Conservation (phyloP, 1,140 invertebrate genomes). For the Drosophila virilis region DNA sequence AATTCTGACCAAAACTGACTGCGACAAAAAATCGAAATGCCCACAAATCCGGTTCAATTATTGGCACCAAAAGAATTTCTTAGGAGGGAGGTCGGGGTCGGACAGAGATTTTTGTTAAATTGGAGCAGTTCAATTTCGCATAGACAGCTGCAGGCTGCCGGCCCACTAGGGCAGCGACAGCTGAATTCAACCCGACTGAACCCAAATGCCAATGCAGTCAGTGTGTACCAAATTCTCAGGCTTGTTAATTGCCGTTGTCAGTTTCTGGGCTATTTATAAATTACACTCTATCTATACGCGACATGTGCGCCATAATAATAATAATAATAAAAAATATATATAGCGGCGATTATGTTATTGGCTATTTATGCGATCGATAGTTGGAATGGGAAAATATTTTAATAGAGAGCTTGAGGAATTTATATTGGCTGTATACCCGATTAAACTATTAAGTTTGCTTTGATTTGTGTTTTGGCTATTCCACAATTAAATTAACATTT, state of each 20-base stretch:
- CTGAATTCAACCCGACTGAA: conserved; percentile 21
- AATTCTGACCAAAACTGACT: conserved; percentile 66
- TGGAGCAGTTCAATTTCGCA: conserved; percentile 75
- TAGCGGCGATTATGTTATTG: conserved; percentile 5
- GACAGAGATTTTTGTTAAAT: conserved; percentile 72
- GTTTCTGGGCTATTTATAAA: conserved; percentile 75
- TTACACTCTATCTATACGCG: conserved; percentile 2
- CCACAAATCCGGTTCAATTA: conserved; percentile 75
- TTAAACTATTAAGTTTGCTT: conserved; percentile 2
- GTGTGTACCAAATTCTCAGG: conserved; percentile 68
- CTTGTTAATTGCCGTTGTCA: conserved; percentile 79
- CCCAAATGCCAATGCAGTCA: conserved; percentile 60
- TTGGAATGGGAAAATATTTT: neutral
- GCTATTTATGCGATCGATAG: conserved; percentile 14
- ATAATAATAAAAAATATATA: conserved; percentile 16
- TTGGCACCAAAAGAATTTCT: conserved; percentile 65
- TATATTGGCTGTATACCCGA: neutral
- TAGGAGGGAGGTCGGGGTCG: neutral
- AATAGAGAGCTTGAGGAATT: neutral
- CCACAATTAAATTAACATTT: conserved; percentile 44
- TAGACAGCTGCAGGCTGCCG: conserved; percentile 52
- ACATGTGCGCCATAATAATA: conserved; percentile 24
- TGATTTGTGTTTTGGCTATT: conserved; percentile 14
- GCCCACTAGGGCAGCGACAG: conserved; percentile 11
- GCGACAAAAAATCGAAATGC: conserved; percentile 37